Evolutionary conservation across 2,113 vertebrate species (phyloP).

Genomic region (Chaetops frenatus): DNA sequence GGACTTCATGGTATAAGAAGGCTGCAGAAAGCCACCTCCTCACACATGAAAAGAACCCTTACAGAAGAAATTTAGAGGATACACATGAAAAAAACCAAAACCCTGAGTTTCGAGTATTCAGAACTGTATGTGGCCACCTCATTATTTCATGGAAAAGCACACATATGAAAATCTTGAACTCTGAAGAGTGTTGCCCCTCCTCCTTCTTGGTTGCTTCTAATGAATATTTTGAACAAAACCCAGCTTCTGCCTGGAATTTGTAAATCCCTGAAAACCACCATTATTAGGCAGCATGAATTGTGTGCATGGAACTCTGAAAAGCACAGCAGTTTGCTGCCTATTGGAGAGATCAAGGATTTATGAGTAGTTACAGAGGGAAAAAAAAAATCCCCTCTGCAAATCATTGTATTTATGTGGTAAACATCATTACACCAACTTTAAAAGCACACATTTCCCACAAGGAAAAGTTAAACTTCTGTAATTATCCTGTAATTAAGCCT

Average conservation of each 20-base stretch:
- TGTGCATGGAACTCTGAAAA: neutral
- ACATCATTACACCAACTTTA: slow-evolving; percentile 27
- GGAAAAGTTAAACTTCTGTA: slow-evolving; percentile 37
- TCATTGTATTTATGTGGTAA: slow-evolving; percentile 30
- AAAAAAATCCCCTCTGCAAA: slow-evolving; percentile 38
- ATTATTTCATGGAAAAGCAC: neutral
- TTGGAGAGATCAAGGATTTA: neutral
- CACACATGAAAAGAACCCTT: neutral
- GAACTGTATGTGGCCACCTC: neutral
- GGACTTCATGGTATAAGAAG: neutral
- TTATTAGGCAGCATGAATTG: slow-evolving; percentile 1
- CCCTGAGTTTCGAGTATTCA: neutral
- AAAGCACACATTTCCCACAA: neutral
- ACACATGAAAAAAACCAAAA: neutral
- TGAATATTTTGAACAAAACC: slow-evolving; percentile 24
- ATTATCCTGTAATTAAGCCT: slow-evolving; percentile 39
- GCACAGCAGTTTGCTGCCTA: neutral
- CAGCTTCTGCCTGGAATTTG: neutral
- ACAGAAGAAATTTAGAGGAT: neutral
- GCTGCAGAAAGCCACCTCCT: slow-evolving; percentile 7
- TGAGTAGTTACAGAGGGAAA: neutral
- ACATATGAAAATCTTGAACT: neutral
- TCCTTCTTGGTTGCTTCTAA: slow-evolving; percentile 6
- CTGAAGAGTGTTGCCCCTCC: neutral
- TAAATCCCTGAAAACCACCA: neutral